Evolutionary conservation across 2,888 invertebrate species (phyloP).

Genomic region (Drosophila merina): DNA sequence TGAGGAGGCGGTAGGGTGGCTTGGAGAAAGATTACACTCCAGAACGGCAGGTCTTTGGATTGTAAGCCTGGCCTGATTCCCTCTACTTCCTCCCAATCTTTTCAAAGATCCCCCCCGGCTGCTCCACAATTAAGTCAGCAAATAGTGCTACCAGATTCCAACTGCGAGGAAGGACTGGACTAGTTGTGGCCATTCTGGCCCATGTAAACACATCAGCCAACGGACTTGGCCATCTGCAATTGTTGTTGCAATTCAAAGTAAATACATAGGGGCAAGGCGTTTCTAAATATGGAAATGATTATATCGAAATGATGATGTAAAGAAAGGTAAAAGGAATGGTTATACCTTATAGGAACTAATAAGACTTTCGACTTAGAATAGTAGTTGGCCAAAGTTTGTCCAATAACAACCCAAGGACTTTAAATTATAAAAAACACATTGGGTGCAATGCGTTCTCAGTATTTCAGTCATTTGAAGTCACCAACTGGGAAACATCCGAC

Average conservation of each 20-base stretch:
- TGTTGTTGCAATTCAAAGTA: conserved; percentile 5
- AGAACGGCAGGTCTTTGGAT: conserved; percentile 60
- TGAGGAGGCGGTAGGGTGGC: background rate
- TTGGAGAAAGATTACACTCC: conserved; percentile 42
- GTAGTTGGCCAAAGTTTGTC: too few relatives aligned
- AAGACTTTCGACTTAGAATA: background rate
- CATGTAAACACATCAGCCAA: conserved; percentile 31
- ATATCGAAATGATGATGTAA: background rate
- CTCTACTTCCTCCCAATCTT: background rate
- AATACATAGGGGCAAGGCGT: too few relatives aligned
- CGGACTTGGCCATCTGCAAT: conserved; percentile 17
- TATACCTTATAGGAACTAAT: background rate
- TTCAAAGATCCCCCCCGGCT: conserved; percentile 9
- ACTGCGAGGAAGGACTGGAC: conserved; percentile 12
- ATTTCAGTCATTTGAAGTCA: conserved; percentile 4
- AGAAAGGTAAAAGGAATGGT: too few relatives aligned
- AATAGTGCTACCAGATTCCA: conserved; percentile 42
- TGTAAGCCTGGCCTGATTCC: conserved; percentile 52
- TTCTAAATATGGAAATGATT: background rate
- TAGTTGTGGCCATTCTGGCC: conserved; percentile 2
- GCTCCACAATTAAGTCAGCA: conserved; percentile 63
- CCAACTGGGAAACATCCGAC: conserved; percentile 13
- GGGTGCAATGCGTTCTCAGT: background rate
- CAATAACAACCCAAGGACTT: too few relatives aligned
- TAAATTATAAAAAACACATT: too few relatives aligned